phyloP scores from a whole-genome alignment of 2,888 invertebrate genomes.

The Aphrophora alni region DNA sequence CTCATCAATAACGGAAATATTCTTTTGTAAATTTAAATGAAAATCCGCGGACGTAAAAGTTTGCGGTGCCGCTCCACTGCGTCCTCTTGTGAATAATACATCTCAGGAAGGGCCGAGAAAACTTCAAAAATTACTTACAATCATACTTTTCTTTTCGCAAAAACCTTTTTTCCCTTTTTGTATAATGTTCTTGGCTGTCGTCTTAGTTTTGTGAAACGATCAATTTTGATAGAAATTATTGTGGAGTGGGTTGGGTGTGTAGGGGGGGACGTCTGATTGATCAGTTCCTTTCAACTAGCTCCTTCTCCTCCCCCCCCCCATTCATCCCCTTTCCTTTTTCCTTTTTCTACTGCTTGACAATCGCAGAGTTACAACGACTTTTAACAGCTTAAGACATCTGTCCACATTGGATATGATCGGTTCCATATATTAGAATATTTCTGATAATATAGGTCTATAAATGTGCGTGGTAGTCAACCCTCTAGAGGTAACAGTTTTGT shows the following conservation, averaged over 20 bases:
- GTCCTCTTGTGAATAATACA: background rate
- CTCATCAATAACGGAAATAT: background rate
- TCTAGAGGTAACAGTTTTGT: too few species aligned
- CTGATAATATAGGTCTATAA: too few species aligned
- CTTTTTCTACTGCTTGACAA: background rate
- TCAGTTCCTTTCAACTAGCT: slow-evolving; percentile 9
- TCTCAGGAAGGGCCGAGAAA: background rate
- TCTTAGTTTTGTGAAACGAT: background rate
- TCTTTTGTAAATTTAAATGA: slow-evolving; percentile 6
- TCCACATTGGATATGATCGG: background rate
- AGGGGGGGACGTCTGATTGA: background rate
- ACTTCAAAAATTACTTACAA: slow-evolving; percentile 2
- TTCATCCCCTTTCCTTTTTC: background rate
- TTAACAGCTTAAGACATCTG: background rate
- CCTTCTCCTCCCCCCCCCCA: background rate
- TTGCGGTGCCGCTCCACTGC: background rate
- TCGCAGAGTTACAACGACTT: background rate
- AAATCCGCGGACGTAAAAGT: background rate
- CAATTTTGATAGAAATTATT: slow-evolving; percentile 2
- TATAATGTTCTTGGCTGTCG: background rate
- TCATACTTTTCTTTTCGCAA: background rate
- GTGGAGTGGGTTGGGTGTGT: background rate
- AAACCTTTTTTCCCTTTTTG: background rate
- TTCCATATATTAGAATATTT: too few species aligned
- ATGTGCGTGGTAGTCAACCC: too few species aligned